Evolutionary conservation across 2,113 vertebrate species (phyloP).

Genomic region (Cariama cristata): DNA sequence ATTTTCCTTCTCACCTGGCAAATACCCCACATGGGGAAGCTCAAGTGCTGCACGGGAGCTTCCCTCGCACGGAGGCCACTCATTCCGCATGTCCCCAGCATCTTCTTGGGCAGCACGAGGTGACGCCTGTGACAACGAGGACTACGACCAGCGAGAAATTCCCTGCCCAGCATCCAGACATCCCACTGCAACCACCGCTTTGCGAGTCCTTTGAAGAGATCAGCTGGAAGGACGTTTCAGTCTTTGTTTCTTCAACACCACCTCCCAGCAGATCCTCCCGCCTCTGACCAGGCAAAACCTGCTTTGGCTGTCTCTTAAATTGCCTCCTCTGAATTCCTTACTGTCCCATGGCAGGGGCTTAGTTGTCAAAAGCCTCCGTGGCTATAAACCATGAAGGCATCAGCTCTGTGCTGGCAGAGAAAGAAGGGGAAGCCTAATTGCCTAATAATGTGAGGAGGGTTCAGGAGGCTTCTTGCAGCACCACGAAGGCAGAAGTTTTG

Average conservation of each 20-base stretch:
- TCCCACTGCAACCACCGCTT: accelerated
- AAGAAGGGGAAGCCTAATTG: too few relatives aligned
- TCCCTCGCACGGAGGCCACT: background rate
- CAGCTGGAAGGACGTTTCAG: background rate
- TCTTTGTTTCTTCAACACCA: background rate
- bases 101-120: accelerated
- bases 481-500: background rate
- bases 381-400: background rate
- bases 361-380: accelerated
- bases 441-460: too few relatives aligned
- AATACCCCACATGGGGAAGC: accelerated
- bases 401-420: background rate
- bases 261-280: background rate
- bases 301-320: background rate
- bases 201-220: background rate
- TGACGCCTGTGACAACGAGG: accelerated
- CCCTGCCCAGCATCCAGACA: accelerated
- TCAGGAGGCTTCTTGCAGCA: background rate
- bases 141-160: background rate
- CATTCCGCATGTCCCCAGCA: background rate
- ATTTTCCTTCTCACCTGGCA: background rate
- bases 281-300: background rate
- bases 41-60: background rate
- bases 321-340: background rate
- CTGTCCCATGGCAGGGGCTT: accelerated